These are phyloP conservation scores for Syngnathus typhle DNA, from an alignment of 2,113 vertebrate genomes.

Conservation along the genomic window DNA sequence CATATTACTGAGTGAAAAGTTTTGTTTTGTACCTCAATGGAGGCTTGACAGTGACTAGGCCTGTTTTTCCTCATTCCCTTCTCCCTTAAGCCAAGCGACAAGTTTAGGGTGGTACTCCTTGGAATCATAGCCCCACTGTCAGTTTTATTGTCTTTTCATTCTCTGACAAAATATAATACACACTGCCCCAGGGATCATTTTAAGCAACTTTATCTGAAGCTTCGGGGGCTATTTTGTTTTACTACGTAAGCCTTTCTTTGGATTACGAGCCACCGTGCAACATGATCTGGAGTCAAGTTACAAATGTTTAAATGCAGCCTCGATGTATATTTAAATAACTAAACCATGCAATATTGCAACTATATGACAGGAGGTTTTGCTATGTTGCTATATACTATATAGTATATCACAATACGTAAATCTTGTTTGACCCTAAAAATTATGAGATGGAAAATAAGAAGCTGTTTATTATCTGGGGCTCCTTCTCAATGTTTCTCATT, in stretches of 20 bases:
- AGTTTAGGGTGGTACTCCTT: slow-evolving; percentile 13
- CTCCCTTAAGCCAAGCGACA: slow-evolving; percentile 21
- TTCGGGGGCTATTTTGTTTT: slow-evolving; percentile 12
- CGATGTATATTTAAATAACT: background rate
- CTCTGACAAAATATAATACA: slow-evolving; percentile 8
- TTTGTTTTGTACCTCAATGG: slow-evolving; percentile 10
- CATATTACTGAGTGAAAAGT: slow-evolving; percentile 21
- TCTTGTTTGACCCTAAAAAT: no score
- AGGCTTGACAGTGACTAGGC: slow-evolving; percentile 14
- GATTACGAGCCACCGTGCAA: slow-evolving; percentile 36
- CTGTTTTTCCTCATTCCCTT: background rate
- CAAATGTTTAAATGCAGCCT: slow-evolving; percentile 27
- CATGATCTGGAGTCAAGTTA: slow-evolving; percentile 36
- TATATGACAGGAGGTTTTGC: slow-evolving; percentile 5
- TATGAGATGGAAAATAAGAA: background rate
- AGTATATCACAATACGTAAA: background rate
- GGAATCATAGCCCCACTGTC: background rate
- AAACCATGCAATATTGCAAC: background rate
- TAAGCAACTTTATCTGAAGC: slow-evolving; percentile 31
- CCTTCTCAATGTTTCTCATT: no score
- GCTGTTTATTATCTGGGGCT: background rate
- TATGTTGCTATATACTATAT: background rate
- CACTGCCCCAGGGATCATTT: slow-evolving; percentile 21
- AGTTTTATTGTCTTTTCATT: slow-evolving; percentile 9
- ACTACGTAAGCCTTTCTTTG: slow-evolving; percentile 35